Base-by-base conservation (phyloP, 1,140 invertebrate species). In the Pemphigus obesinymphae region DNA sequence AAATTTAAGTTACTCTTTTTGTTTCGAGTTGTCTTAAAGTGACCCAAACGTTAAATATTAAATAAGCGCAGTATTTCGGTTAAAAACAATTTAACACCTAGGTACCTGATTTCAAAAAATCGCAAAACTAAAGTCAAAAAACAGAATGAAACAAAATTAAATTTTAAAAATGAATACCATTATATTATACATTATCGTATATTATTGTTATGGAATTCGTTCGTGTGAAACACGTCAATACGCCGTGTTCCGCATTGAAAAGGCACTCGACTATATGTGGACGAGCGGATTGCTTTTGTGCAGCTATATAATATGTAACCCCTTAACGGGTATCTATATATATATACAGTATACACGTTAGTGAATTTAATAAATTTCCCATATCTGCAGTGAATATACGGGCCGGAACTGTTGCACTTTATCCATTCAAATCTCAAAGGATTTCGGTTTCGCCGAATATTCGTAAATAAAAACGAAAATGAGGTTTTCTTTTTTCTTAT, bases 381-480 rank as follows among this genome's bases (percentile, higher is more conserved):
- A 23, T 48, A 48, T 73, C 70, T 31, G 43, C 8, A n/a, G n/a
- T n/a, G n/a, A n/a, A n/a, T n/a, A n/a, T n/a, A n/a, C n/a, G 43
- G 31, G 50, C 43, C 70, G 45, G 70, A 73, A 73, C 43, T 50
- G 70, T 73, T 73, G 70, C 70, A 50, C 70, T 73, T 73, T 73
- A 73, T 73, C 70, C 70, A 34, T 58, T 20, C 76, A 61, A 63
- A 80, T 61, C 76, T 80, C 50, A 37, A 80, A 80, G 53, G 76
- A 80, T 29, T n/a, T 80, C 23, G 53, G 73, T 78, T 61, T 61
- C 40, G 55, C 40, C n/a, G 45, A 80, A 61, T 63, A 80, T 80
- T 63, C 55, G 37, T 63, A 80, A 45, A 80, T 80, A 80, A 80
- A 72, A 80, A 80, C 53, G 29, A 31, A 80, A 80, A 80, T 43